phyloP scores from a whole-genome alignment of 37 sponge, comb jelly and placozoan species.

The Amphimedon queenslandica region DNA sequence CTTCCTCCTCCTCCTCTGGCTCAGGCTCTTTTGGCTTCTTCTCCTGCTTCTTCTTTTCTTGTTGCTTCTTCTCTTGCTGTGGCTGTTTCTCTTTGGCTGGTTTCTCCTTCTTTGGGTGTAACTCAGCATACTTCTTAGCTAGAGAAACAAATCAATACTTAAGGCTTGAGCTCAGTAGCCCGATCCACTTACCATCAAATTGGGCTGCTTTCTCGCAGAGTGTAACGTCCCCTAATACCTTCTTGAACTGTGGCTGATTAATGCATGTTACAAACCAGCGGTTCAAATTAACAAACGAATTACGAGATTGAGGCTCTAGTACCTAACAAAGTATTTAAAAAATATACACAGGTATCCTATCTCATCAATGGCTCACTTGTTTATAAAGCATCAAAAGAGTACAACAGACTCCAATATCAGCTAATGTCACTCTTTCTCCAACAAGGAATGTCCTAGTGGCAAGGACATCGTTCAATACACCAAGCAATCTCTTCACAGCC shows the following conservation, averaged over 20 bases:
- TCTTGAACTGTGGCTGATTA: conserved; percentile 92
- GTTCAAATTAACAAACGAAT: conserved; percentile 73
- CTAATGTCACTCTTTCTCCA: conserved; percentile 91
- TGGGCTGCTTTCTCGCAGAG: conserved; percentile 87
- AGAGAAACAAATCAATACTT: not conserved
- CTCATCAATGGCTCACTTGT: too few species aligned
- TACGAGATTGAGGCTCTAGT: conserved; percentile 72
- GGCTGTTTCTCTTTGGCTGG: conserved; percentile 29
- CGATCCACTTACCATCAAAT: conserved; percentile 91
- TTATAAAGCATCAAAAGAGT: conserved; percentile 73
- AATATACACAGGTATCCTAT: too few species aligned
- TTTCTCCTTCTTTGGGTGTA: conserved; percentile 72
- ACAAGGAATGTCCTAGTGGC: conserved; percentile 85
- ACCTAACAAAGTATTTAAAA: too few species aligned
- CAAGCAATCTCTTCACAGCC: conserved; percentile 36
- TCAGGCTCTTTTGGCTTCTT: conserved; percentile 30
- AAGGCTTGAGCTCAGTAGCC: not conserved
- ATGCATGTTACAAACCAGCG: conserved; percentile 90
- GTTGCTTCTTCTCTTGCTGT: conserved; percentile 19
- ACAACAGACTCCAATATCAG: conserved; percentile 86
- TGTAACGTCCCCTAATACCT: conserved; percentile 68
- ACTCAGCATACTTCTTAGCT: conserved; percentile 78
- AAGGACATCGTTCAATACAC: conserved; percentile 57
- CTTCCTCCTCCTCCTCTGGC: conserved; percentile 60
- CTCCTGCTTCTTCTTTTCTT: conserved; percentile 31